These are phyloP conservation scores for Dioctria linearis DNA, from an alignment of 2,888 invertebrate genomes.

Conservation along the genomic window DNA sequence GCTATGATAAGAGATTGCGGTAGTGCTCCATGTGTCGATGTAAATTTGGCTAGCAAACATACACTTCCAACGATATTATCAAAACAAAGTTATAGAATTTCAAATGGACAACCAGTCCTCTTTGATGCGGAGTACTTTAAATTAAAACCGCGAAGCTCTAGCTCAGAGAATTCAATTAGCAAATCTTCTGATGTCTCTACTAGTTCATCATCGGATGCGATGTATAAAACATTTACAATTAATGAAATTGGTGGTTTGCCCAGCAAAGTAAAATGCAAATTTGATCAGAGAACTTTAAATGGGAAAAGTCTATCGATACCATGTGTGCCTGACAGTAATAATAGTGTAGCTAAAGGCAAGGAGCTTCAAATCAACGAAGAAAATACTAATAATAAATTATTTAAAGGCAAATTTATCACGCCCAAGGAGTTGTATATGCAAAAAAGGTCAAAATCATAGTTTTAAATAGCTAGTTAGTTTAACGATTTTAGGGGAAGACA, in stretches of 20 bases:
- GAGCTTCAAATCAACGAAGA: neutral
- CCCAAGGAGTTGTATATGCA: slow-evolving; percentile 29
- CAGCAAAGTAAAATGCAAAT: neutral
- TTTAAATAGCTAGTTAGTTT: no score
- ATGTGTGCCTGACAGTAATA: neutral
- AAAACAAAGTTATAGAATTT: slow-evolving; percentile 38
- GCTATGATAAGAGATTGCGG: slow-evolving; percentile 66
- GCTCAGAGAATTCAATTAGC: slow-evolving; percentile 6
- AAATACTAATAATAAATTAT: neutral
- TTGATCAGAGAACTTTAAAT: neutral
- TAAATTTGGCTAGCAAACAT: slow-evolving; percentile 56
- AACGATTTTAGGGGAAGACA: no score
- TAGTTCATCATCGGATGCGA: neutral
- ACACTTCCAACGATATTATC: slow-evolving; percentile 62
- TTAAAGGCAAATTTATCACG: neutral
- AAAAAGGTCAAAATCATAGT: slow-evolving; percentile 16
- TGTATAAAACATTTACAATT: neutral
- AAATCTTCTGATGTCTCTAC: neutral
- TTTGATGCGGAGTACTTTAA: slow-evolving; percentile 9
- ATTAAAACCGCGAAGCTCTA: slow-evolving; percentile 11
- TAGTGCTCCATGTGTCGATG: slow-evolving; percentile 62
- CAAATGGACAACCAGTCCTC: neutral
- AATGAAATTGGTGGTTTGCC: neutral
- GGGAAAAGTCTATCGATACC: neutral
- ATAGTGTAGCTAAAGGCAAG: neutral